Conservation (phyloP, 2,888 invertebrate genomes). For the Pristionchus exspectatus region DNA sequence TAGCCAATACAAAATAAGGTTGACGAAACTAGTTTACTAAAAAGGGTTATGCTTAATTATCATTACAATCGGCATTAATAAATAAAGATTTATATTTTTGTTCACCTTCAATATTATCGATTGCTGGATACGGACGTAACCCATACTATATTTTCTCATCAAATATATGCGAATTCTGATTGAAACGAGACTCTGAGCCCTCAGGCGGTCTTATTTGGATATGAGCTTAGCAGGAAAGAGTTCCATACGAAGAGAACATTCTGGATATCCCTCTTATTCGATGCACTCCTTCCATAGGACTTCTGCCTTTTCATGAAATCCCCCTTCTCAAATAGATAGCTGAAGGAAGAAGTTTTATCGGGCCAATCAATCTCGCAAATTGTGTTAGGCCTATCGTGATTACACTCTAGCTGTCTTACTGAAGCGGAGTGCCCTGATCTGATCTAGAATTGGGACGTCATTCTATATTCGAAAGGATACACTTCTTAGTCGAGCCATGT, state of each 20-base stretch:
- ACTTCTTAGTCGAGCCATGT: too few species aligned
- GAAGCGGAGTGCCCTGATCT: neutral
- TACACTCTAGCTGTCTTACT: neutral
- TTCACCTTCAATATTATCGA: neutral
- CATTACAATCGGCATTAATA: too few species aligned
- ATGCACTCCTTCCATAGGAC: neutral
- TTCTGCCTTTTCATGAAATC: neutral
- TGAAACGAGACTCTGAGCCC: slow-evolving; percentile 43
- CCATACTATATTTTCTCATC: neutral
- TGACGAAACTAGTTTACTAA: too few species aligned
- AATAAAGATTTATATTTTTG: too few species aligned
- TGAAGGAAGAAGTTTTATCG: neutral
- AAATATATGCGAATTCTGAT: slow-evolving; percentile 14
- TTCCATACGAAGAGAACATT: slow-evolving; percentile 9
- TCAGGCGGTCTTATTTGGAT: slow-evolving; percentile 43
- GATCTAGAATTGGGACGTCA: neutral
- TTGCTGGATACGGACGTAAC: neutral
- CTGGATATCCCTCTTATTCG: neutral
- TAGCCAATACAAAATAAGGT: too few species aligned
- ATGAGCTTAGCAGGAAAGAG: slow-evolving; percentile 44
- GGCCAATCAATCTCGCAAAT: slow-evolving; percentile 20
- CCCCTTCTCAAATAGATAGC: neutral
- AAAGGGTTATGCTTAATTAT: too few species aligned
- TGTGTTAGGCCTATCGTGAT: neutral
- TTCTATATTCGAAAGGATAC: neutral